Conservation (phyloP, 2,888 invertebrate genomes). For the Acleris holmiana region DNA sequence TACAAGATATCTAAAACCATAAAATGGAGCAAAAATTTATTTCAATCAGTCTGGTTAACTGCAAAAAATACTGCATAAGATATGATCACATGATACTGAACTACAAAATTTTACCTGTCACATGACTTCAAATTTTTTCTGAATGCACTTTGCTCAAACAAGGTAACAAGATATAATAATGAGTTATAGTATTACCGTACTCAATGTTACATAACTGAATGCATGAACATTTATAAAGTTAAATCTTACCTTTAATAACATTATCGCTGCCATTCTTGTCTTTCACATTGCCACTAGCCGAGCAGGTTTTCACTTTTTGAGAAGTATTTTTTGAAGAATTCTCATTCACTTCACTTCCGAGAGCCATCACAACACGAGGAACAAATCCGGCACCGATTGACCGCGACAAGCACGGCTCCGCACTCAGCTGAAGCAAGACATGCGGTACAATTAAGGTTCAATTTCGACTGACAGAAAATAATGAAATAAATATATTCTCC, state of each 20-base stretch:
- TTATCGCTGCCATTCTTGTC: constrained; percentile 72
- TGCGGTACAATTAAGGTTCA: constrained; percentile 80
- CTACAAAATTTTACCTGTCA: constrained; percentile 56
- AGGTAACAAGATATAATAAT: constrained; percentile 47
- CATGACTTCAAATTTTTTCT: constrained; percentile 58
- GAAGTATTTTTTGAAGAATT: constrained; percentile 75
- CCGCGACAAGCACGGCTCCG: constrained; percentile 79
- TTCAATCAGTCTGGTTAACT: constrained; percentile 10
- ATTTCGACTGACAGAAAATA: constrained; percentile 64
- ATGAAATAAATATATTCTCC: constrained; percentile 45
- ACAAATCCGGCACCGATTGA: constrained; percentile 78
- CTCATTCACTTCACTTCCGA: constrained; percentile 84
- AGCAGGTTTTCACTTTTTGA: constrained; percentile 82
- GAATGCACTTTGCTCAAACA: constrained; percentile 49
- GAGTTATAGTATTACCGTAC: constrained; percentile 55
- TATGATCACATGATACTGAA: constrained; percentile 35
- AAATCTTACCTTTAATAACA: constrained; percentile 77
- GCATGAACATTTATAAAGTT: constrained; percentile 63
- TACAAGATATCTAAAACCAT: not conserved
- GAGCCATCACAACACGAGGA: constrained; percentile 85
- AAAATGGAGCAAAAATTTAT: constrained; percentile 8
- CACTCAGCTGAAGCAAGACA: constrained; percentile 83
- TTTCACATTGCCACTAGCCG: constrained; percentile 69
- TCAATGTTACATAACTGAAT: constrained; percentile 81
- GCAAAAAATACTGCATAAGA: constrained; percentile 24